phyloP scores from a whole-genome alignment of 1,140 invertebrate genomes.

The Drosophila azteca region DNA sequence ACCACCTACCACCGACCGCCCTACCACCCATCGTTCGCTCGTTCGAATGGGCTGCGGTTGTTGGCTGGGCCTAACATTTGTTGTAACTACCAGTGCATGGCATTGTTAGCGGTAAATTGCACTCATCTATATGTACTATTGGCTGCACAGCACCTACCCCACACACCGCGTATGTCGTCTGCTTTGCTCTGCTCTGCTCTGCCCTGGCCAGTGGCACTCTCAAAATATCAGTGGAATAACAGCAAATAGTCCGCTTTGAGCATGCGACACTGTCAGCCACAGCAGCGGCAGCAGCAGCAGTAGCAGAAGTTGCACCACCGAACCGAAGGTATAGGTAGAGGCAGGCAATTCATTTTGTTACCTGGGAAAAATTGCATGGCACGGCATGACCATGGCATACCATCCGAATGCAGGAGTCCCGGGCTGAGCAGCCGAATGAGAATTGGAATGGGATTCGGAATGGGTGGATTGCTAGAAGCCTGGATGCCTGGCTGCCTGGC shows the following conservation, averaged over 20 bases:
- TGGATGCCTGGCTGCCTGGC: background rate
- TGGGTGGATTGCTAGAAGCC: slow-evolving; percentile 3
- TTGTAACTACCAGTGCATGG: slow-evolving; percentile 79
- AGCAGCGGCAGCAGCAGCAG: slow-evolving; percentile 32
- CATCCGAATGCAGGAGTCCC: slow-evolving; percentile 29
- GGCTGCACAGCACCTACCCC: slow-evolving; percentile 22
- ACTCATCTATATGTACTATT: slow-evolving; percentile 78
- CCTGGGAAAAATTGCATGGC: slow-evolving; percentile 77
- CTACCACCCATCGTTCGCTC: background rate
- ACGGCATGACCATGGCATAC: slow-evolving; percentile 57
- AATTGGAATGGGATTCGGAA: slow-evolving; percentile 22
- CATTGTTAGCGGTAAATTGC: slow-evolving; percentile 82
- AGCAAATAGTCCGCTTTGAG: slow-evolving; percentile 80
- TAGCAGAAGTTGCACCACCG: slow-evolving; percentile 3
- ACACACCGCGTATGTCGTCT: background rate
- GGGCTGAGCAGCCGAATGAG: too few species aligned
- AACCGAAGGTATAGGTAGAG: background rate
- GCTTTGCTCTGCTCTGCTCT: slow-evolving; percentile 4
- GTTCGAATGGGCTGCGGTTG: slow-evolving; percentile 55
- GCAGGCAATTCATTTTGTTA: slow-evolving; percentile 79
- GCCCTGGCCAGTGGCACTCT: slow-evolving; percentile 53
- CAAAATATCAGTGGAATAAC: slow-evolving; percentile 80
- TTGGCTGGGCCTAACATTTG: slow-evolving; percentile 79
- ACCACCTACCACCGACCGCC: background rate
- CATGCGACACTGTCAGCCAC: slow-evolving; percentile 78